Evolutionary conservation across 2,888 invertebrate genomes (phyloP).

Genomic region (Rhabditoides inermis): DNA sequence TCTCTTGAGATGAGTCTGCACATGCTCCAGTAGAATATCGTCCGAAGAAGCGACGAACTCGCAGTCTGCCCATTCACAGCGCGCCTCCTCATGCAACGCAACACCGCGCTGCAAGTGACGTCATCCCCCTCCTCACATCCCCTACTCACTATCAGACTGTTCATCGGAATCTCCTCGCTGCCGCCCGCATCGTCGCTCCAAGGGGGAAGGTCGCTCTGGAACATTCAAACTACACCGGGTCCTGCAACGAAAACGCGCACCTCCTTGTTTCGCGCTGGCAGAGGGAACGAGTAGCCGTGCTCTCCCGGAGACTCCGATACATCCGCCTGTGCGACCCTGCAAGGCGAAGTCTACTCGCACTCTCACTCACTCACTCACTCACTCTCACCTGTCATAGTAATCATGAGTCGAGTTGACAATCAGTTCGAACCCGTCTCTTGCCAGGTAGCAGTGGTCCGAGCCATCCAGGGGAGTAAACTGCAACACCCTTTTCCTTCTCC

Average conservation of each 20-base stretch:
- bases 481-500: too few species aligned
- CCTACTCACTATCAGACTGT: too few species aligned
- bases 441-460: constrained; percentile 11
- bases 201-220: too few species aligned
- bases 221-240: too few species aligned
- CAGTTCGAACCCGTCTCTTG: constrained; percentile 7
- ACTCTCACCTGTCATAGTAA: constrained; percentile 10
- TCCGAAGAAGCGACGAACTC: not conserved
- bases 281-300: constrained; percentile 5
- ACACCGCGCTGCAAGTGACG: constrained; percentile 1
- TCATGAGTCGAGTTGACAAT: constrained; percentile 14
- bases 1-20: not conserved
- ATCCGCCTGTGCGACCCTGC: constrained; percentile 1
- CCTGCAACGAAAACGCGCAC: too few species aligned
- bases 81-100: not conserved
- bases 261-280: too few species aligned
- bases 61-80: constrained; percentile 8
- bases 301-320: constrained; percentile 2
- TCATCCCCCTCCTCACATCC: too few species aligned
- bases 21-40: constrained; percentile 1
- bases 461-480: too few species aligned
- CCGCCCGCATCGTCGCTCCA: too few species aligned
- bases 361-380: too few species aligned
- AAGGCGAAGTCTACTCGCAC: too few species aligned
- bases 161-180: too few species aligned